phyloP scores from a whole-genome alignment of 2,113 vertebrate species.

The Rhea pennata region DNA sequence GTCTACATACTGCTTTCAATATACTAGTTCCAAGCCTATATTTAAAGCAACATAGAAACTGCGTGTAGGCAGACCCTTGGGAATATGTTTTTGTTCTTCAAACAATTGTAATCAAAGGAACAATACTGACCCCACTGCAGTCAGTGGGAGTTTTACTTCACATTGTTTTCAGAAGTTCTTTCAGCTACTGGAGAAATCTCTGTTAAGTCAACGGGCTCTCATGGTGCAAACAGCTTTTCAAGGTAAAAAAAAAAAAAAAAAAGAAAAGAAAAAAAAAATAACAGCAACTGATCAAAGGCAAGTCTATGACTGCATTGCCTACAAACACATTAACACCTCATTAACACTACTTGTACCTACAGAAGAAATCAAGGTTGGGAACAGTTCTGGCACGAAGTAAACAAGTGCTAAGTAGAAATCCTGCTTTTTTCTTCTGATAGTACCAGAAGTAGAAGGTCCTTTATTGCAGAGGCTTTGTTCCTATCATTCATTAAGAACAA shows the following conservation, averaged over 20 bases:
- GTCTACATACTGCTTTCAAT: background rate
- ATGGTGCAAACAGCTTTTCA: slow-evolving; percentile 12
- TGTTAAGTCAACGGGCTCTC: slow-evolving; percentile 46
- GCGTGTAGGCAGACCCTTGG: slow-evolving; percentile 2
- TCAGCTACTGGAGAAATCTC: slow-evolving; percentile 37
- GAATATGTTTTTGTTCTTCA: slow-evolving; percentile 46
- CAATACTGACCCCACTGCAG: slow-evolving; percentile 24
- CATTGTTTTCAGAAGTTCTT: slow-evolving; percentile 51
- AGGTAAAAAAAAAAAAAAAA: background rate
- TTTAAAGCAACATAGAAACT: slow-evolving; percentile 23
- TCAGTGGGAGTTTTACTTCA: slow-evolving; percentile 8
- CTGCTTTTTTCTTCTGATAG: background rate
- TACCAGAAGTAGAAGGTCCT: background rate
- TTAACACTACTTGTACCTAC: slow-evolving; percentile 4
- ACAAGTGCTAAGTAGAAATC: background rate
- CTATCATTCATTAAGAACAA: background rate
- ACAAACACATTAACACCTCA: slow-evolving; percentile 27
- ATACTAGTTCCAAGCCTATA: background rate
- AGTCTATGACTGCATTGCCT: background rate
- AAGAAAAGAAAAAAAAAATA: background rate
- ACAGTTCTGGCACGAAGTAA: background rate
- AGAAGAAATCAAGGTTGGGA: background rate
- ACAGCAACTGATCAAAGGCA: background rate
- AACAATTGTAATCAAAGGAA: slow-evolving; percentile 55
- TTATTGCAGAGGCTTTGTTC: background rate